Evolutionary conservation across 2,797 vertebrate species (phyloP), one percentile per base, ranked within the genome.

Genomic region (Scolopax rusticola): DNA sequence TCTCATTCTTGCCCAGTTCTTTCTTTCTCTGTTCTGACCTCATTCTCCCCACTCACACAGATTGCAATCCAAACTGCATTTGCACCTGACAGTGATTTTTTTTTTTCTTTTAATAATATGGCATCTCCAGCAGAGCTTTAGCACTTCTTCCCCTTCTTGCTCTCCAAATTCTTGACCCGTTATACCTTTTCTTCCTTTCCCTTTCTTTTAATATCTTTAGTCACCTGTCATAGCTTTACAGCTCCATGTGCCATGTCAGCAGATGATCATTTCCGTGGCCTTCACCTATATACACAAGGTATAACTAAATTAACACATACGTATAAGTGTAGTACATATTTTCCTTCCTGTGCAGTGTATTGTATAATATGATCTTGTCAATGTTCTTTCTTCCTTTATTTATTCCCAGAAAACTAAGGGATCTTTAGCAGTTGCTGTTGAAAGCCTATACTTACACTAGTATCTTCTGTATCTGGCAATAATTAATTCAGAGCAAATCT

Each of bases 81-180:
- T 92, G 89, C 87, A 86, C 54, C 83, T 76, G 80, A 86, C 90
- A 91, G 61, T 93, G 23, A 30, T 70, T 88, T 57, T 36, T 36
- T 36, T 60, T 43, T 61, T 84, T 67, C 68, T 84, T 86, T 63
- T 90, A 88, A 77, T 78, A 80, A 77, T 77, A 21, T 11, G 76
- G 83, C 59, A 69, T 87, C 67, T 75, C 25, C 74, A 87, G 70
- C 48, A 92, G 57, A 84, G 32, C 47, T 87, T 76, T 76, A 93
- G 63, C 63, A 74, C 47, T 65, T 78, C 59, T 78, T 78, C 50
- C 59, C 53, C 25, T 68, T 84, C 80, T 17, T 61, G 65, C 33
- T 79, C 45, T 69, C 65, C 38, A 61, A 14, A n/a, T 89, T 76
- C 61, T 89, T 92, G 45, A 90, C 47, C 56, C 12, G 11, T 83